A percentile compares a stretch with the other conserved stretches of the same genome.
Conservation (phyloP, 2,113 vertebrate species). For the Xerus inauris region DNA sequence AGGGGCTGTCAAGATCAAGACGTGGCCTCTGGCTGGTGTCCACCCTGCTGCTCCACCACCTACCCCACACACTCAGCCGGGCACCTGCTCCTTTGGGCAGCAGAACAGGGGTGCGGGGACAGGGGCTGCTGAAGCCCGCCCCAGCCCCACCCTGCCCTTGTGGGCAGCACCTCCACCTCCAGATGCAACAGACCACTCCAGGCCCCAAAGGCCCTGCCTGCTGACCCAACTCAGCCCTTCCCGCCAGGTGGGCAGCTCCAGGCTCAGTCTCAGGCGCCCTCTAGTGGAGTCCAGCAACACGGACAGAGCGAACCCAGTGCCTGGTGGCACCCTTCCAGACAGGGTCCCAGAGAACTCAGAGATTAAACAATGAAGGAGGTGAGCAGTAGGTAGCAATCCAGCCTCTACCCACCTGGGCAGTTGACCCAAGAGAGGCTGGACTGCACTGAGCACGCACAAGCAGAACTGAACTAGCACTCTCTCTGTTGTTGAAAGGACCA, state of each 20-base stretch:
- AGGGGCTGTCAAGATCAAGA: neutral
- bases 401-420: neutral
- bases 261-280: slow-evolving; percentile 22
- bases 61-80: too few relatives aligned
- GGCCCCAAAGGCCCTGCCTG: neutral
- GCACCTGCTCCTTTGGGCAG: neutral
- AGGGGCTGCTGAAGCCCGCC: neutral
- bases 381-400: neutral
- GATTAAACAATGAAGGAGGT: neutral
- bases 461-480: neutral
- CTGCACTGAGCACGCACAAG: too few relatives aligned
- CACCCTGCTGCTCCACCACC: neutral
- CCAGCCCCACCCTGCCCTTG: neutral
- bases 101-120: neutral
- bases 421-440: neutral
- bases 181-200: too few relatives aligned
- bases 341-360: rapidly evolving
- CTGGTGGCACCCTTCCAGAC: rapidly evolving
- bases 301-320: rapidly evolving
- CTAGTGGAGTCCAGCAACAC: neutral
- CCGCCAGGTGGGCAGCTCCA: rapidly evolving
- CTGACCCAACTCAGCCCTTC: too few relatives aligned
- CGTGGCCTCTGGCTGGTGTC: neutral
- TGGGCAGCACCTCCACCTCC: neutral
- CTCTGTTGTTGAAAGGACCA: neutral